phyloP scores from a whole-genome alignment of 2,797 vertebrate genomes.

The Pangasius macronema region DNA sequence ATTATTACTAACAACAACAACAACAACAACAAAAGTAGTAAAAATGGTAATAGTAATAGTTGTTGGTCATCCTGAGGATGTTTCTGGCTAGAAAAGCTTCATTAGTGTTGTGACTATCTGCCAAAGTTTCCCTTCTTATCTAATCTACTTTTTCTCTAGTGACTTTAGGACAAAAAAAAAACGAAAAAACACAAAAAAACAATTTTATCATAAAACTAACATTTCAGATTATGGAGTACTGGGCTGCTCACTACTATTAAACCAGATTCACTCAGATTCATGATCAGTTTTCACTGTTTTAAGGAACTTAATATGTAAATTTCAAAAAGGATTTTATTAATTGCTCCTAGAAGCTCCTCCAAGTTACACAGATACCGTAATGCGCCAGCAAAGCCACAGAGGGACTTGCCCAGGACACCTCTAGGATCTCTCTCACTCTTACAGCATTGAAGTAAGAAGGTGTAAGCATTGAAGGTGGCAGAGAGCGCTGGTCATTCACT shows the following conservation, averaged over 20 bases:
- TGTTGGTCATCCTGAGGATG: neutral
- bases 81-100: neutral
- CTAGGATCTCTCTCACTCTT: no score
- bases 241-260: neutral
- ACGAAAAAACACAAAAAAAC: no score
- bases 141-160: neutral
- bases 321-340: neutral
- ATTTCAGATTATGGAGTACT: neutral
- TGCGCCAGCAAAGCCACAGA: neutral
- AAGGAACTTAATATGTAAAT: neutral
- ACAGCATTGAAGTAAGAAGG: no score
- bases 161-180: neutral
- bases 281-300: neutral
- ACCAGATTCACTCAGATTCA: neutral
- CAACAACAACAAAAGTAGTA: neutral
- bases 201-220: neutral
- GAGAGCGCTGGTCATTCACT: no score
- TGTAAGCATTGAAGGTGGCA: no score
- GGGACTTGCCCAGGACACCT: no score
- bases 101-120: neutral
- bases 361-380: neutral
- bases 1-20: neutral
- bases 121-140: neutral
- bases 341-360: neutral
- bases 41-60: neutral